Percentiles rank a stretch among this genome's conserved stretches.
These are phyloP conservation scores for Harpagifer antarcticus DNA, from an alignment of 2,797 vertebrate species.

Conservation along the genomic window DNA sequence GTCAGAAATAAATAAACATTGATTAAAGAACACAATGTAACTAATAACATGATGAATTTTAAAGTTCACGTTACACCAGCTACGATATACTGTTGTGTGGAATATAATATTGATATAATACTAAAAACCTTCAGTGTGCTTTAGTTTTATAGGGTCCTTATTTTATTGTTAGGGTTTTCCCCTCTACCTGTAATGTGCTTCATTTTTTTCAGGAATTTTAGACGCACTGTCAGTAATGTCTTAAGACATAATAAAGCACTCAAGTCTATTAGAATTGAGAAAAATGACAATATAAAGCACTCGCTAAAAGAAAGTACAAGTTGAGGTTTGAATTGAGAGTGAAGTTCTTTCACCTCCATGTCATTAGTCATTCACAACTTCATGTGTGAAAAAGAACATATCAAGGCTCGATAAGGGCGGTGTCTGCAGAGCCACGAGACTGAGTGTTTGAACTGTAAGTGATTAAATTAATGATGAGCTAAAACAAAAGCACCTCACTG, in stretches of 20 bases:
- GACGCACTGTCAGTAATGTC: not conserved
- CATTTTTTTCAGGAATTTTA: not conserved
- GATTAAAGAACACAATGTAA: constrained; percentile 5
- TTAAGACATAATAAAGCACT: constrained; percentile 23
- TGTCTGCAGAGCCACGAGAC: constrained; percentile 2
- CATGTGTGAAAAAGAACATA: not conserved
- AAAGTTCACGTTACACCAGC: not conserved
- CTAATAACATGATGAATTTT: not conserved
- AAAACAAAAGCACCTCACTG: not conserved
- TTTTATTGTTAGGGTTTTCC: too few species aligned
- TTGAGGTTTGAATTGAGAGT: constrained; percentile 9
- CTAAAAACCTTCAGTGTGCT: not conserved
- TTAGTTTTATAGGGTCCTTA: not conserved
- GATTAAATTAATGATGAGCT: not conserved
- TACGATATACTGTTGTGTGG: not conserved
- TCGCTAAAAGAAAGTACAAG: not conserved
- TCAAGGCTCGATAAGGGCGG: constrained; percentile 1
- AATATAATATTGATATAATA: not conserved
- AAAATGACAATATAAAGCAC: not conserved
- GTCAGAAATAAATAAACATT: constrained; percentile 16
- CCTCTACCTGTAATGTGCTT: not conserved
- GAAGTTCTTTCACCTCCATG: not conserved
- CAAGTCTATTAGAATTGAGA: constrained; percentile 2
- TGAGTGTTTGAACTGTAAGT: constrained; percentile 9
- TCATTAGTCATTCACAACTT: constrained; percentile 1